phyloP scores from a whole-genome alignment of 2,888 invertebrate genomes.

The Choreutis nemorana region DNA sequence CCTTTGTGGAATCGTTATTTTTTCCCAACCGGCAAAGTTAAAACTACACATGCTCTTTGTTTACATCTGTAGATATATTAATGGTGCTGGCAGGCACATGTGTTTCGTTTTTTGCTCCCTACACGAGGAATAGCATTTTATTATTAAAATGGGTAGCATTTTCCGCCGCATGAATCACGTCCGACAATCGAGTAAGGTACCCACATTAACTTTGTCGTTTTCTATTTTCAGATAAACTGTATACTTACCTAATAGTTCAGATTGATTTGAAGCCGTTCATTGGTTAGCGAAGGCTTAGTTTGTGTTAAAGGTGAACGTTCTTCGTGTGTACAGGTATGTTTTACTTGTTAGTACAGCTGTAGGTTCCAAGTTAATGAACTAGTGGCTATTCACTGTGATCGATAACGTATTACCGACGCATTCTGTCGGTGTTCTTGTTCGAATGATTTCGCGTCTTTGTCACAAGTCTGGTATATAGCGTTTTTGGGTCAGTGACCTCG shows the following conservation, averaged over 20 bases:
- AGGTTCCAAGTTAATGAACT: no score
- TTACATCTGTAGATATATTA: conserved; percentile 45
- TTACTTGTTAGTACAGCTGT: conserved; percentile 12
- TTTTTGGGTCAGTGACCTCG: conserved; percentile 55
- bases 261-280: conserved; percentile 57
- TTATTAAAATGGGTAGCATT: conserved; percentile 31
- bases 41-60: conserved; percentile 45
- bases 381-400: no score
- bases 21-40: conserved; percentile 21
- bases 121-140: conserved; percentile 31
- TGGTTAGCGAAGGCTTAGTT: conserved; percentile 59
- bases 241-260: no score
- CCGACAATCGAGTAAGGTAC: no score
- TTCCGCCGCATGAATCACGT: conserved; percentile 38
- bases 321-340: conserved; percentile 50
- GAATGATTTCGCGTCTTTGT: conserved; percentile 26
- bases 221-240: conserved; percentile 63
- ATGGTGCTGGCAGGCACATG: conserved; percentile 28
- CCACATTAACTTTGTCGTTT: conserved; percentile 53
- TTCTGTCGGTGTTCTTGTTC: conserved; percentile 11
- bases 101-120: conserved; percentile 39
- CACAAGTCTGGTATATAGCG: conserved; percentile 25
- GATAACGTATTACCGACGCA: not conserved
- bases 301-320: conserved; percentile 56
- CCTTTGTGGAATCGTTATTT: conserved; percentile 17